Percentiles rank a stretch among this genome's conserved stretches.
Conservation (phyloP, 2,113 vertebrate genomes). For the Poeciliopsis prolifica region DNA sequence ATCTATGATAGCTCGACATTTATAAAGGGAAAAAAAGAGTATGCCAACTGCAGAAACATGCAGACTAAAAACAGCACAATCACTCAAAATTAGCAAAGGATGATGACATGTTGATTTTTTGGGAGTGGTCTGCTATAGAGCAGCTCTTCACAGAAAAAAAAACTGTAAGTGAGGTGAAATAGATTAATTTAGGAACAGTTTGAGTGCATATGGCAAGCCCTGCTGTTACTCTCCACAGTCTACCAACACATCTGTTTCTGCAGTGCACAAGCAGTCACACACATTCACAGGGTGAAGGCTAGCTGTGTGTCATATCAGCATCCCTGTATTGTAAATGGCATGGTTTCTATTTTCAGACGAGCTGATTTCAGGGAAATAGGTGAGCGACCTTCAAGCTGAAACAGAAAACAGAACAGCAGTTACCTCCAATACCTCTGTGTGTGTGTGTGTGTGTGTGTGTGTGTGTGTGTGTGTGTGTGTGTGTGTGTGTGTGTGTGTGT, state of each 20-base stretch:
- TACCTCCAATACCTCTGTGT: neutral
- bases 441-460: neutral
- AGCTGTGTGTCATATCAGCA: conserved; percentile 37
- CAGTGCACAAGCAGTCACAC: neutral
- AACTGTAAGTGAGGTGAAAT: conserved; percentile 42
- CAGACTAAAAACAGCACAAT: neutral
- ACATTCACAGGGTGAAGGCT: conserved; percentile 20
- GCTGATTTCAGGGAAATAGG: conserved; percentile 28
- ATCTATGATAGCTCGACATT: neutral
- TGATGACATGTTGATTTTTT: neutral
- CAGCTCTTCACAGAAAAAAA: conserved; percentile 27
- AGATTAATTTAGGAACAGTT: conserved; percentile 59
- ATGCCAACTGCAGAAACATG: neutral
- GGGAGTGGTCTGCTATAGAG: conserved; percentile 24
- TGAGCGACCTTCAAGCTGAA: conserved; percentile 30
- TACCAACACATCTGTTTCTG: conserved; percentile 58
- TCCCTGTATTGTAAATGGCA: conserved; percentile 21
- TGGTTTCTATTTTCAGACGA: conserved; percentile 42
- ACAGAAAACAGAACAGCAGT: conserved; percentile 19
- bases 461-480: neutral
- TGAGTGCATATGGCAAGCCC: conserved; percentile 43
- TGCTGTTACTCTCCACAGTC: conserved; percentile 48
- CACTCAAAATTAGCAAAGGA: conserved; percentile 28
- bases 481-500: too few species aligned
- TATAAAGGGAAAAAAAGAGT: neutral